These are phyloP conservation scores for Drosophila macrospina DNA, from an alignment of 2,888 invertebrate species.

Conservation along the genomic window DNA sequence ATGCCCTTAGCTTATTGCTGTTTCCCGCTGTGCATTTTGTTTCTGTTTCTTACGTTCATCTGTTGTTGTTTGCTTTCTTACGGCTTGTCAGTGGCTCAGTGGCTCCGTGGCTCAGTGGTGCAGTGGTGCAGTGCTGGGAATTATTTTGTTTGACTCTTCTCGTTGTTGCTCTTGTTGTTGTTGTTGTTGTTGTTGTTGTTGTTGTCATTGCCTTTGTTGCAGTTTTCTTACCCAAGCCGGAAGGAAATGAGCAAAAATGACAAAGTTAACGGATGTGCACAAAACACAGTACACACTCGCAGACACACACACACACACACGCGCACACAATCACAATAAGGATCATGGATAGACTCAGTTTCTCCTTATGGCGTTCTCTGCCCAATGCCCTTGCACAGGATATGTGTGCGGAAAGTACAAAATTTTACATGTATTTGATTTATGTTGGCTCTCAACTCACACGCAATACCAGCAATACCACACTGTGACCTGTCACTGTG, in stretches of 20 bases:
- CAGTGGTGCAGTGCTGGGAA: slow-evolving; percentile 68
- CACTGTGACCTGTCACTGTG: slow-evolving; percentile 44
- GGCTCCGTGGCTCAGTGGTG: slow-evolving; percentile 66
- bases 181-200: slow-evolving; percentile 23
- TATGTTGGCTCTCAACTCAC: slow-evolving; percentile 71
- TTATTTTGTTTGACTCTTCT: slow-evolving; percentile 62
- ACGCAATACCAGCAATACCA: slow-evolving; percentile 44
- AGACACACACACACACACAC: slow-evolving; percentile 9
- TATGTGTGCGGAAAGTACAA: slow-evolving; percentile 80
- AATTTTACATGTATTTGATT: slow-evolving; percentile 82
- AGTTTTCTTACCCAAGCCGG: slow-evolving; percentile 75
- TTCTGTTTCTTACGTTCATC: slow-evolving; percentile 44
- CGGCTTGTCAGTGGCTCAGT: slow-evolving; percentile 77
- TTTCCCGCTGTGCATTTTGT: slow-evolving; percentile 72
- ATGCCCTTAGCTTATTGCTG: slow-evolving; percentile 77
- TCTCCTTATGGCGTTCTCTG: slow-evolving; percentile 33
- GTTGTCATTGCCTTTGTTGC: slow-evolving; percentile 56
- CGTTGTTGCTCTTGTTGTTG: too few species aligned
- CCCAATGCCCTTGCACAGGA: slow-evolving; percentile 74
- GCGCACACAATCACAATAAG: slow-evolving; percentile 1
- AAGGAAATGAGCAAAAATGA: slow-evolving; percentile 82
- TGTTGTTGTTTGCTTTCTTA: slow-evolving; percentile 69
- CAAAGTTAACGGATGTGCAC: slow-evolving; percentile 83
- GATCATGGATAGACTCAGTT: slow-evolving; percentile 9
- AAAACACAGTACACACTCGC: slow-evolving; percentile 66